Conservation (phyloP, 2,113 vertebrate genomes). For the Poicephalus gulielmi region DNA sequence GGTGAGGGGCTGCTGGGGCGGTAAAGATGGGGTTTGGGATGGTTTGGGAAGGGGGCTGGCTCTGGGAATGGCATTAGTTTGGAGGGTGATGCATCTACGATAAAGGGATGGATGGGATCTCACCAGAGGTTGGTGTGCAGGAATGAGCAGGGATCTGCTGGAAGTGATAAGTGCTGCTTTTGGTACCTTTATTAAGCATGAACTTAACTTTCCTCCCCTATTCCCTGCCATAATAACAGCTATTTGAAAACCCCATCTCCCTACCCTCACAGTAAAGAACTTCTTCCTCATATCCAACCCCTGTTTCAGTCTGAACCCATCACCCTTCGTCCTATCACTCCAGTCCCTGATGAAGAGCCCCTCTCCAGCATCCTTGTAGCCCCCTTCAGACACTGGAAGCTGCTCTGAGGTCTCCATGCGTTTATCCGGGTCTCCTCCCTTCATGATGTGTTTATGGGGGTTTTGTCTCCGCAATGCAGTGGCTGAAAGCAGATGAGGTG, state of each 20-base stretch:
- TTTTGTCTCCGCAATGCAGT: constrained; percentile 60
- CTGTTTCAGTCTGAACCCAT: neutral
- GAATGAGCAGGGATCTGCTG: neutral
- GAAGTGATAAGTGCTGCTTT: neutral
- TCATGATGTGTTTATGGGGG: accelerated
- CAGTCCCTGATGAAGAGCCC: neutral
- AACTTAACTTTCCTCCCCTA: neutral
- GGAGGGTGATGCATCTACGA: neutral
- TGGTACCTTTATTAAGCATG: neutral
- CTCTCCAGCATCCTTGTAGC: neutral
- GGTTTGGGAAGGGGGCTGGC: neutral
- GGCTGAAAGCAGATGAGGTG: constrained; percentile 90
- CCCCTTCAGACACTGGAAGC: neutral
- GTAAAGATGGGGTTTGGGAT: accelerated
- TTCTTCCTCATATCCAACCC: neutral
- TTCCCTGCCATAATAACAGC: accelerated
- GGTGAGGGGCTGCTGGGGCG: constrained; percentile 41
- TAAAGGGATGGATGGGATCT: neutral
- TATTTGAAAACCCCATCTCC: neutral
- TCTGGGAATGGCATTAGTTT: accelerated
- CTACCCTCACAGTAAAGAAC: neutral
- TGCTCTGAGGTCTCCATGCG: neutral
- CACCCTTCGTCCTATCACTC: neutral
- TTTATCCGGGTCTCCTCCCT: too few relatives aligned
- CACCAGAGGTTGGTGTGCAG: accelerated